Evolutionary conservation across 2,797 vertebrate genomes (phyloP).

Genomic region (Myotis findleyi): DNA sequence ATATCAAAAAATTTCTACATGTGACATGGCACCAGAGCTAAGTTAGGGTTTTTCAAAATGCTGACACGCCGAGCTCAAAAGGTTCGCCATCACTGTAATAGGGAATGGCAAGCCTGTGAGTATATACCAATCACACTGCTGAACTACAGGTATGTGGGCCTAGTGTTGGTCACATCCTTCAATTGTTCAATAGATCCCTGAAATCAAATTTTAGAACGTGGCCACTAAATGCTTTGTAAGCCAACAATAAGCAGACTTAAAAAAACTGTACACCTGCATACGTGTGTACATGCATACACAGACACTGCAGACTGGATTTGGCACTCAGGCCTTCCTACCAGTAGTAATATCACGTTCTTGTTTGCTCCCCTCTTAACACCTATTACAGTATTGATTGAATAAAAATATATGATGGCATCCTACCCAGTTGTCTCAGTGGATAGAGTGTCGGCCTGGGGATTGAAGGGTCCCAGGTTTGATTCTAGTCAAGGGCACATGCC

Average conservation of each 20-base stretch:
- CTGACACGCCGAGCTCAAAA: too few species aligned
- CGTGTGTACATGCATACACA: rapidly evolving
- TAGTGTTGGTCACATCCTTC: neutral
- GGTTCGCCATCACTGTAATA: too few species aligned
- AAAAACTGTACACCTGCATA: neutral
- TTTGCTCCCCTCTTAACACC: neutral
- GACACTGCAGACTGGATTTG: neutral
- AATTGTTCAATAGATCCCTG: neutral
- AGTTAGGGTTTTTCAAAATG: too few species aligned
- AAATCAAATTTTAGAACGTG: conserved; percentile 8
- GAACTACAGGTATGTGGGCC: neutral
- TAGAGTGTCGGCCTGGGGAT: too few species aligned
- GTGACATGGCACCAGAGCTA: too few species aligned
- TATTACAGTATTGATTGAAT: neutral
- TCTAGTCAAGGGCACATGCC: too few species aligned
- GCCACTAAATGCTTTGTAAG: neutral
- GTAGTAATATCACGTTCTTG: neutral
- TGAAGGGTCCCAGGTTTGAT: too few species aligned
- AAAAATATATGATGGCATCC: neutral
- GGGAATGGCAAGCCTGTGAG: neutral
- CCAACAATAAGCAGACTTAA: neutral
- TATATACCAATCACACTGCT: neutral
- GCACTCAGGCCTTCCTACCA: neutral
- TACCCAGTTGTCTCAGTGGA: too few species aligned
- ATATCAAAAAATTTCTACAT: too few species aligned